phyloP scores from a whole-genome alignment of 35 echinoderm and acorn worm species.

The Acanthaster planci region DNA sequence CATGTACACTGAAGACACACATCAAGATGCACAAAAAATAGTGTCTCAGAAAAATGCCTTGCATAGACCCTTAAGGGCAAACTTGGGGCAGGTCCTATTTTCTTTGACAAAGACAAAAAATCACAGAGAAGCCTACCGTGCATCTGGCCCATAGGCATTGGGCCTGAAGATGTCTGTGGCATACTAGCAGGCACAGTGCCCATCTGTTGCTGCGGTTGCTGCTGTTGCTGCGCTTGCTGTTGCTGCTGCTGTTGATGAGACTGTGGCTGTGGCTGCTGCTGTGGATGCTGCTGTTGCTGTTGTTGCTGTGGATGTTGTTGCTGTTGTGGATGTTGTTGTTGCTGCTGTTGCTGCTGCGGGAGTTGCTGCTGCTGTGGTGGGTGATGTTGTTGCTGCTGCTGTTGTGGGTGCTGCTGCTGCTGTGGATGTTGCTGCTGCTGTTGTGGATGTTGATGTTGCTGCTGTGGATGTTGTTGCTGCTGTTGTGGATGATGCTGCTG shows the following conservation, averaged over 20 bases:
- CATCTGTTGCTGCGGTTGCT: constrained; percentile 8
- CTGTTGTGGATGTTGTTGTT: background rate
- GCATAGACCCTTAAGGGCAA: too few relatives aligned
- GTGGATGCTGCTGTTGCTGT: background rate
- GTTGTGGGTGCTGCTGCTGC: background rate
- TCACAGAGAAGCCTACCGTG: background rate
- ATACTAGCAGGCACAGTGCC: background rate
- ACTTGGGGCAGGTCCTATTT: too few relatives aligned
- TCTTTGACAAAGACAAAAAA: too few relatives aligned
- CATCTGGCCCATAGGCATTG: background rate
- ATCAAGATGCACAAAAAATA: too few relatives aligned
- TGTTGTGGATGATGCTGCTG: background rate
- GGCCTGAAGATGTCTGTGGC: background rate
- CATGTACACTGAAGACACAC: too few relatives aligned
- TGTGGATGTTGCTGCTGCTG: background rate
- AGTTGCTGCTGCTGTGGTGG: background rate
- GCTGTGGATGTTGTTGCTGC: too few relatives aligned
- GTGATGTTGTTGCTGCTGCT: background rate
- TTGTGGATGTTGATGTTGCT: too few relatives aligned
- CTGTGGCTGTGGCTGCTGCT: background rate
- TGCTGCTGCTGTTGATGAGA: background rate
- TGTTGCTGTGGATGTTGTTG: background rate
- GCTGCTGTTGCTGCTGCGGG: background rate
- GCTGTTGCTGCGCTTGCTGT: background rate
- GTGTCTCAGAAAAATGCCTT: too few relatives aligned